A percentile compares a stretch with the other conserved stretches of the same genome.
Conservation (phyloP, 2,888 invertebrate genomes). For the Sesamia inferens region DNA sequence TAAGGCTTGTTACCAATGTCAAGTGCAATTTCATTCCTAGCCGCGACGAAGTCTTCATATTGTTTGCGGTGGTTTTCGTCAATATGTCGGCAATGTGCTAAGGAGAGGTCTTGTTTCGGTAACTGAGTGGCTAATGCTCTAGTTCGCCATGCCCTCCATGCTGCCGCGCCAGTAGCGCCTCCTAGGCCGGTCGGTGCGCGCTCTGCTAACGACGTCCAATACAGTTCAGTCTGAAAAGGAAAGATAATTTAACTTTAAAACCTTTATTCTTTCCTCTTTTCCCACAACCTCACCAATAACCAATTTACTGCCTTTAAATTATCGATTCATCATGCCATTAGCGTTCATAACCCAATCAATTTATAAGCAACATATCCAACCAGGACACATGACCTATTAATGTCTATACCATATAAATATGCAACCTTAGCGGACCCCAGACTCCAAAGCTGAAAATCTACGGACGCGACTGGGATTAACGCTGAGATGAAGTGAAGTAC, state of each 20-base stretch:
- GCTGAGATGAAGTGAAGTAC: too few relatives aligned
- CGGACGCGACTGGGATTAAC: too few relatives aligned
- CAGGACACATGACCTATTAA: background rate
- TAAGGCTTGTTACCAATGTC: conserved; percentile 93
- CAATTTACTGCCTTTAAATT: background rate
- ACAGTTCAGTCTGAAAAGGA: conserved; percentile 95
- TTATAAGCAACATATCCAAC: too few relatives aligned
- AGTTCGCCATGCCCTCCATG: conserved; percentile 85
- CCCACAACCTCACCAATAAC: background rate
- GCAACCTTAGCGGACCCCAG: too few relatives aligned
- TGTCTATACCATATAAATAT: background rate
- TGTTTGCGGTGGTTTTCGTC: conserved; percentile 94
- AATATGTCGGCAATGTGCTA: conserved; percentile 96
- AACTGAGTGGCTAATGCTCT: conserved; percentile 94
- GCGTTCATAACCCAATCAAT: too few relatives aligned
- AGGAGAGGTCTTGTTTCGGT: conserved; percentile 97
- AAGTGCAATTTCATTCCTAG: conserved; percentile 98
- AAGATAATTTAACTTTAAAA: conserved; percentile 10
- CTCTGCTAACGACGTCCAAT: conserved; percentile 96
- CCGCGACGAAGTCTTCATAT: conserved; percentile 98
- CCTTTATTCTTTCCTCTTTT: background rate
- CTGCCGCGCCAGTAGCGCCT: conserved; percentile 83
- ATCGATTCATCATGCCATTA: too few relatives aligned
- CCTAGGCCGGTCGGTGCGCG: conserved; percentile 87
- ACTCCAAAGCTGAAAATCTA: too few relatives aligned